A percentile compares a stretch with the other conserved stretches of the same genome.
Evolutionary conservation across 2,888 invertebrate species (phyloP).

Genomic region (Apocheima hispidaria): DNA sequence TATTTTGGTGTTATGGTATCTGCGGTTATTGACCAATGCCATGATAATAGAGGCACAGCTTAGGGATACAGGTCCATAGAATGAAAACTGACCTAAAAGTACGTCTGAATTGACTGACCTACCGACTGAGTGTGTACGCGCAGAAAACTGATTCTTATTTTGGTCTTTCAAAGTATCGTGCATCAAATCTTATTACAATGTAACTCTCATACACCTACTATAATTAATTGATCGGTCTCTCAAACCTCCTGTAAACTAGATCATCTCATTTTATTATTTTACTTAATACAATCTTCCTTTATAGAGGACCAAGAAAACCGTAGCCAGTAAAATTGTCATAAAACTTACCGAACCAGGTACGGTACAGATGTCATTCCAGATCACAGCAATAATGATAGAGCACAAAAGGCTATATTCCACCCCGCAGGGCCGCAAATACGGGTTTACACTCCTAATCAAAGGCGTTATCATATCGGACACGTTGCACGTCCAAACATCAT

Average conservation of each 20-base stretch:
- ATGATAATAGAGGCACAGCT: too few relatives aligned
- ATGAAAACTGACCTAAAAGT: too few relatives aligned
- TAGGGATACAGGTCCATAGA: too few relatives aligned
- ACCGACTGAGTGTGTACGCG: too few relatives aligned
- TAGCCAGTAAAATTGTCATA: conserved; percentile 31
- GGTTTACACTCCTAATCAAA: conserved; percentile 88
- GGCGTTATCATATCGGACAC: conserved; percentile 86
- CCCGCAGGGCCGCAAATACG: conserved; percentile 92
- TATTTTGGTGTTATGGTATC: too few relatives aligned
- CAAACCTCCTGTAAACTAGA: conserved; percentile 10
- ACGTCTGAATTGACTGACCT: too few relatives aligned
- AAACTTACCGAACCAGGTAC: conserved; percentile 78
- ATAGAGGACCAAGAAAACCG: conserved; percentile 20
- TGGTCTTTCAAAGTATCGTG: too few relatives aligned
- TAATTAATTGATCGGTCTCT: too few relatives aligned
- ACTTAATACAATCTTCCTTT: not conserved
- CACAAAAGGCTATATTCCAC: conserved; percentile 94
- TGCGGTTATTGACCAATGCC: too few relatives aligned
- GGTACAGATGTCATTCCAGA: conserved; percentile 91
- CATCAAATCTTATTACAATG: too few relatives aligned
- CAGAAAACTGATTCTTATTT: too few relatives aligned
- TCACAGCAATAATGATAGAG: conserved; percentile 91
- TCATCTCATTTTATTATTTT: conserved; percentile 20
- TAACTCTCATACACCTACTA: not conserved
- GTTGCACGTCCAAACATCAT: conserved; percentile 72